Evolutionary conservation across 2,797 vertebrate species (phyloP), one percentile per base, ranked within the genome.

Genomic region (Hypotaenidia philippensis): DNA sequence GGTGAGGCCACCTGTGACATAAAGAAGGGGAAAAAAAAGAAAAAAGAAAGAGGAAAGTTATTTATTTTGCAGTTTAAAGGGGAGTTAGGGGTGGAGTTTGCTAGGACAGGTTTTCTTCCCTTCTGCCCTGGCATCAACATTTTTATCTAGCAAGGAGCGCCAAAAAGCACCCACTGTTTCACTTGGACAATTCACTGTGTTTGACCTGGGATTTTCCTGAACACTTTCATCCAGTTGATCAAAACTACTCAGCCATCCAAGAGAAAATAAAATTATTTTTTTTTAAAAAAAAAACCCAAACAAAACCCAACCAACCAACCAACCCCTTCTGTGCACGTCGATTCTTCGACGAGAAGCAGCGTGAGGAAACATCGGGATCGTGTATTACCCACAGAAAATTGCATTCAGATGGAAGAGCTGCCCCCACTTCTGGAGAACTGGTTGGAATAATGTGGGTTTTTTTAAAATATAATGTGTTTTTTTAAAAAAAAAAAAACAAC

Each of bases 181-280:
- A 26, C 47, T 75, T 36, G 34, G 34, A 72, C 27, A 57, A 8
- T 8, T 86, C 69, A 32, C 5, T 10, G 1, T 6, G 1, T 71
- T 87, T 91, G 38, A 84, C 55, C 74, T 86, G 77, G 83, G 86
- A 87, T 89, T 40, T 72, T 93, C 90, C 50, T 47, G 32, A 44
- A 14, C 4, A 9, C 88, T 90, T 94, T 94, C 85, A 81, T 85
- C 65, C 45, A 32, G 41, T 45, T 13, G 11, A 31, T 79, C 66
- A 76, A 70, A 81, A 65, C 40, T 6, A 3, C 47, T 64, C 91
- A 68, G 49, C 57, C 66, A 27, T 16, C 36, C 49, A 47, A 32
- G 18, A n/a, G 8, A 44, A 83, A 91, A 82, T 15, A 80, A 45
- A 20, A 13, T 3, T 12, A 13, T 13, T 19, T 26, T 50, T 27